Base-by-base conservation (phyloP, 2,113 vertebrate species). In the Daboia siamensis region DNA sequence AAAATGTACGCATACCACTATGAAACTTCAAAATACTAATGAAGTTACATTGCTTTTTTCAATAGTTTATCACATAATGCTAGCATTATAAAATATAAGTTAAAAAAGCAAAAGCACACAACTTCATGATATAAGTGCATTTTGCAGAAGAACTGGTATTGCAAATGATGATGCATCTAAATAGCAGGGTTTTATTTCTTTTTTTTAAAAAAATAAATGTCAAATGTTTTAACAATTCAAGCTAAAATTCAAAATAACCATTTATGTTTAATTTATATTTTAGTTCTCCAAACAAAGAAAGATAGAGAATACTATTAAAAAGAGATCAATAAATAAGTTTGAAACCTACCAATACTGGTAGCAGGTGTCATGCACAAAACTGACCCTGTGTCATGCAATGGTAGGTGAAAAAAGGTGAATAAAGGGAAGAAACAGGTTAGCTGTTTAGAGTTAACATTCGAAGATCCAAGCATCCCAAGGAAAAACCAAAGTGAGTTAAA, bases 351-450 rank as follows among this genome's bases (percentile, higher is more conserved):
- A 98, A 99, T 98, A 99, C 98, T 99, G 98, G 98, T 99, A 99
- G 98, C 98, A 97, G 99, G 99, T 98, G 99, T 99, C 99, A 99
- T 99, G 98, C 99, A 99, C 98, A 99, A 99, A 98, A 99, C 99
- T 98, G 99, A 99, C 98, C 99, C 99, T 99, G 98, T 98, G 98
- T 97, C 99, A 99, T 98, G 98, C 98, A 98, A 98, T 98, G 97
- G 97, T 96, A 97, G 96, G 97, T 98, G 98, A 96, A 97, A 95
- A 97, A 97, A 98, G 97, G 97, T 98, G 97, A 96, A 98, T 98
- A 98, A 98, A 98, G 97, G 97, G 97, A 98, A 98, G 97, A 98
- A 98, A 98, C 98, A 98, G 97, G 97, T 98, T 98, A 98, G 98
- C 98, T 74, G 97, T 97, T 98, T 98, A 98, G 98, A 98, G 98